Percentiles rank a stretch among this genome's conserved stretches.
phyloP scores from a whole-genome alignment of 2,797 vertebrate genomes.

The Tolypeutes matacus region DNA sequence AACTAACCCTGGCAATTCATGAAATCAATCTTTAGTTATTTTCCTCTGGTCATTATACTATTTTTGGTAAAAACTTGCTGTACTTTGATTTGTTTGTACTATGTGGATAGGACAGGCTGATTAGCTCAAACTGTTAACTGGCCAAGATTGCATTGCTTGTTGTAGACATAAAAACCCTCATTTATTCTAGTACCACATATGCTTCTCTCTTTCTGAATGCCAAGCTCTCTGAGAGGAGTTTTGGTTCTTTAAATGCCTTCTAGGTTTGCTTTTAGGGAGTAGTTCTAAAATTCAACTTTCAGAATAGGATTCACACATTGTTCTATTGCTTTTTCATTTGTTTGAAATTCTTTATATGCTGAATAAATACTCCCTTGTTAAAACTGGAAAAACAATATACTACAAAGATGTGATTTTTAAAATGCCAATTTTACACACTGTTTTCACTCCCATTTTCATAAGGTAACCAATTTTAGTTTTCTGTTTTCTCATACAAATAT shows the following conservation, averaged over 20 bases:
- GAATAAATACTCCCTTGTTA: neutral
- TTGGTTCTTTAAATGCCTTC: neutral
- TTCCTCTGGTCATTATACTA: neutral
- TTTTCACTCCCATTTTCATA: slow-evolving; percentile 19
- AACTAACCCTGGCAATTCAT: neutral
- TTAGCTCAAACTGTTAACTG: neutral
- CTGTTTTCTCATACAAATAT: neutral
- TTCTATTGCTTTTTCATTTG: neutral
- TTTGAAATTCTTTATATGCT: neutral
- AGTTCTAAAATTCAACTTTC: slow-evolving; percentile 39
- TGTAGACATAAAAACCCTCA: neutral
- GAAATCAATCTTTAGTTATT: slow-evolving; percentile 49
- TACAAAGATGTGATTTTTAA: neutral
- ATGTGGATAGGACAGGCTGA: neutral
- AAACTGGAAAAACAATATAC: slow-evolving; percentile 4
- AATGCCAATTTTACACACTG: neutral
- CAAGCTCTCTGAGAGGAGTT: neutral
- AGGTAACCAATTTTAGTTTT: slow-evolving; percentile 35
- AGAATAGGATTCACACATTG: neutral
- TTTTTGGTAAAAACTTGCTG: neutral
- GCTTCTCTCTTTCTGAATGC: neutral
- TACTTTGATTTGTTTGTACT: neutral
- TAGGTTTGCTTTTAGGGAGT: neutral
- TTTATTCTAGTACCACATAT: neutral
- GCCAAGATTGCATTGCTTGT: neutral